These are phyloP conservation scores for Octomys mimax DNA, from an alignment of 2,797 vertebrate genomes.

Conservation along the genomic window DNA sequence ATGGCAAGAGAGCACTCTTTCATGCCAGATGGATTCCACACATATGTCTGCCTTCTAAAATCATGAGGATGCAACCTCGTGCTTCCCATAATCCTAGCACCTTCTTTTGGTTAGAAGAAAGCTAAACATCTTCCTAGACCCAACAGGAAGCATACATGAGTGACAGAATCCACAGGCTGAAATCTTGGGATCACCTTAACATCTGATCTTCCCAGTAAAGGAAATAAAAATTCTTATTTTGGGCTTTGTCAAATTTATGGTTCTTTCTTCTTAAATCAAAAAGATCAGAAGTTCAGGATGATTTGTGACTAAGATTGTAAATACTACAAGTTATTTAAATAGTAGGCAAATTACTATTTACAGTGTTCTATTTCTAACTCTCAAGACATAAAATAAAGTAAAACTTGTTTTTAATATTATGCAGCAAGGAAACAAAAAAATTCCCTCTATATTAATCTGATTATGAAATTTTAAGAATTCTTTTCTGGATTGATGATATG, in stretches of 20 bases:
- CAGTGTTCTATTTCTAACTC: background rate
- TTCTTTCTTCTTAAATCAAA: background rate
- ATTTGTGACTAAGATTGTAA: background rate
- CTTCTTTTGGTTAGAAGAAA: background rate
- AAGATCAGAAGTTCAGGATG: background rate
- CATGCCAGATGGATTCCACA: background rate
- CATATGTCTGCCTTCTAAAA: background rate
- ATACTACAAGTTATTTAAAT: background rate
- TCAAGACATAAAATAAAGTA: background rate
- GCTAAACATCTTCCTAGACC: background rate
- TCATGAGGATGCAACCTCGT: background rate
- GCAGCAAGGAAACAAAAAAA: background rate
- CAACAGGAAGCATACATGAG: background rate
- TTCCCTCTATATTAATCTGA: background rate
- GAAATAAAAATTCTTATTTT: background rate
- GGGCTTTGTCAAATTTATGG: background rate
- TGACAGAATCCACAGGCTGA: background rate
- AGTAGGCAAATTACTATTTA: background rate
- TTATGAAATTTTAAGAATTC: background rate
- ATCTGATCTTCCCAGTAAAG: background rate
- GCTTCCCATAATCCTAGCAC: background rate
- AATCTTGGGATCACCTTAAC: background rate
- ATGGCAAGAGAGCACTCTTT: background rate
- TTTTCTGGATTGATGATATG: background rate
- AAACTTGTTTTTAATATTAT: background rate